These are phyloP conservation scores for Virgularia gustaviana DNA, from an alignment of 92 coral and sea anemone species.

Conservation along the genomic window DNA sequence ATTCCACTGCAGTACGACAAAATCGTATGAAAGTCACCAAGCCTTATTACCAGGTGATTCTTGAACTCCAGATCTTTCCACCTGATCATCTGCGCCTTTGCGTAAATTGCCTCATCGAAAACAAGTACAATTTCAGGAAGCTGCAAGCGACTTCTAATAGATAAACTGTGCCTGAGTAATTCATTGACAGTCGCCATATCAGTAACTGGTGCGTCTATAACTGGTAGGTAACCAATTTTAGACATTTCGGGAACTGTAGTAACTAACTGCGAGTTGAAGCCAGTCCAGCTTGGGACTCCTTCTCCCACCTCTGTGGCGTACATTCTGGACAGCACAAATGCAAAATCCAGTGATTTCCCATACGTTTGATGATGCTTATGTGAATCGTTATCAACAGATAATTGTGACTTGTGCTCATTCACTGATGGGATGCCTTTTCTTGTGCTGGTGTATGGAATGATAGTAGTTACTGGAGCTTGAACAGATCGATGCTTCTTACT, in stretches of 20 bases:
- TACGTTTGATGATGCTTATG: conserved; percentile 21
- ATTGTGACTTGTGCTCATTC: conserved; percentile 3
- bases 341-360: conserved; percentile 12
- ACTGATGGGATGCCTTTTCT: conserved; percentile 22
- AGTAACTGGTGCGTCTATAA: conserved; percentile 13
- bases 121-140: not conserved
- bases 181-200: conserved; percentile 2
- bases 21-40: conserved; percentile 4
- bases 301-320: conserved; percentile 36
- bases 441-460: conserved; percentile 25
- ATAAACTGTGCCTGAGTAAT: not conserved
- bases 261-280: conserved; percentile 4
- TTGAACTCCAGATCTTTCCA: not conserved
- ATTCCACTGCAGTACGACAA: not conserved
- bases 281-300: conserved; percentile 33
- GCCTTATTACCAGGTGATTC: not conserved
- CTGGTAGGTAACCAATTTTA: conserved; percentile 6
- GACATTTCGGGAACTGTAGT: not conserved
- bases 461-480: conserved; percentile 3
- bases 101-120: conserved; percentile 7
- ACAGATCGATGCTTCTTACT: conserved; percentile 15
- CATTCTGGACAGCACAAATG: conserved; percentile 23
- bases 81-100: not conserved
- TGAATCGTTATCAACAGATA: too few relatives aligned
- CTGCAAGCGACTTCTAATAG: not conserved